Evolutionary conservation across 2,797 vertebrate genomes (phyloP).

Genomic region (Smutsia temminckii): DNA sequence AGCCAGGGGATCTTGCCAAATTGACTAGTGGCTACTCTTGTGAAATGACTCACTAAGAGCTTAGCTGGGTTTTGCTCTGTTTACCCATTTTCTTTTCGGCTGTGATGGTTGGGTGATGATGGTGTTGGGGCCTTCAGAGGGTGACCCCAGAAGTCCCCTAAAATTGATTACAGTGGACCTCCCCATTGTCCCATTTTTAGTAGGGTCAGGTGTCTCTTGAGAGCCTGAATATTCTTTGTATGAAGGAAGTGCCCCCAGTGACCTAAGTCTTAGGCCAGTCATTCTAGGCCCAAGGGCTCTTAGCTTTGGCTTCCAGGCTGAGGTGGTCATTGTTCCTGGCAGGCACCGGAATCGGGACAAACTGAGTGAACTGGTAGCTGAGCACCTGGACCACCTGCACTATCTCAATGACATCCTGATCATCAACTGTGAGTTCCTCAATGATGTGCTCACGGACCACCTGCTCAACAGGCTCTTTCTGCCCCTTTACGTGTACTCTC

Average conservation of each 20-base stretch:
- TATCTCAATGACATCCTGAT: constrained; percentile 99
- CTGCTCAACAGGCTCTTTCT: constrained; percentile 97
- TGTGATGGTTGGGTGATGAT: neutral
- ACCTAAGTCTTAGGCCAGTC: neutral
- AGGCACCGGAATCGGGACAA: constrained; percentile 97
- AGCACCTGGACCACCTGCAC: constrained; percentile 99
- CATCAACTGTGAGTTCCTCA: constrained; percentile 99
- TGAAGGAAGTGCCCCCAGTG: neutral
- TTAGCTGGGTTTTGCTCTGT: neutral
- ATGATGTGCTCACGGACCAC: constrained; percentile 97
- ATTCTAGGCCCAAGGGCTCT: neutral
- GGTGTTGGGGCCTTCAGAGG: neutral
- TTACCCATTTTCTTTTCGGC: neutral
- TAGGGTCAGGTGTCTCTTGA: neutral
- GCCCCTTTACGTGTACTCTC: constrained; percentile 96
- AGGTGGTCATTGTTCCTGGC: constrained; percentile 55
- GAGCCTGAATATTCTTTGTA: neutral
- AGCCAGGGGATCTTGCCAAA: neutral
- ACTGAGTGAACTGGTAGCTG: constrained; percentile 95
- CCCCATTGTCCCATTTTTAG: neutral
- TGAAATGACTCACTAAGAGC: neutral
- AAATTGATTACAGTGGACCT: neutral
- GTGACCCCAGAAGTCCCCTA: neutral
- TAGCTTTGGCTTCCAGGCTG: neutral
- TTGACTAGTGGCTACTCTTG: neutral